These are phyloP conservation scores for Tychaedon coryphoeus DNA, from an alignment of 2,113 vertebrate species.

Conservation along the genomic window DNA sequence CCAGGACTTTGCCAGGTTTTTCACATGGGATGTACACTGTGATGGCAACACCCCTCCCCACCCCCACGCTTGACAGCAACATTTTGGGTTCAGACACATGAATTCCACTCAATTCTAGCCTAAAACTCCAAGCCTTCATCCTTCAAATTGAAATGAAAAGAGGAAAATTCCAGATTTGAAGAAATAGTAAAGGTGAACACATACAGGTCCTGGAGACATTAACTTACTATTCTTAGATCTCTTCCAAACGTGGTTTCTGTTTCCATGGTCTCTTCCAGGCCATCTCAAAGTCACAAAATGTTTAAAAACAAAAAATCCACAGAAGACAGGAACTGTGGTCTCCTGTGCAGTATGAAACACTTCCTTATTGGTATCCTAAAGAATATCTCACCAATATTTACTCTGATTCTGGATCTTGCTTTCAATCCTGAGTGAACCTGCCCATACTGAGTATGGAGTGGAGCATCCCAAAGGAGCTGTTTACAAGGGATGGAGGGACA, in stretches of 20 bases:
- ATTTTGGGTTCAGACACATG: not conserved
- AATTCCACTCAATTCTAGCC: not conserved
- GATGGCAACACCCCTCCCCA: not conserved
- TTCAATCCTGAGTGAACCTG: not conserved
- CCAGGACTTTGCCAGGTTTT: not conserved
- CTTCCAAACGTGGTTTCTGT: not conserved
- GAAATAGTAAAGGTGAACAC: not conserved
- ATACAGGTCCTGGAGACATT: not conserved
- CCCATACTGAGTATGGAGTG: not conserved
- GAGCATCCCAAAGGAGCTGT: not conserved
- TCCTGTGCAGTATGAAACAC: not conserved
- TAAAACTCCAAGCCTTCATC: not conserved
- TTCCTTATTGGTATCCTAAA: not conserved
- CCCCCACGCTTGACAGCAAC: not conserved
- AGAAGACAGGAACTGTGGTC: not conserved
- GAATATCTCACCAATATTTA: not conserved
- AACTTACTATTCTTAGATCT: not conserved
- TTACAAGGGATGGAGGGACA: not conserved
- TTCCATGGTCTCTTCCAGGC: not conserved
- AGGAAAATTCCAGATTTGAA: not conserved
- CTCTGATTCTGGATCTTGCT: not conserved
- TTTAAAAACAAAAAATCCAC: not conserved
- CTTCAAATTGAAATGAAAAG: not conserved
- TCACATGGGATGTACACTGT: rapidly evolving
- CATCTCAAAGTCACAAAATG: not conserved